Percentiles rank a stretch among this genome's conserved stretches.
These are phyloP conservation scores for Sebastes diploproa DNA, from an alignment of 2,797 vertebrate genomes.

Conservation along the genomic window DNA sequence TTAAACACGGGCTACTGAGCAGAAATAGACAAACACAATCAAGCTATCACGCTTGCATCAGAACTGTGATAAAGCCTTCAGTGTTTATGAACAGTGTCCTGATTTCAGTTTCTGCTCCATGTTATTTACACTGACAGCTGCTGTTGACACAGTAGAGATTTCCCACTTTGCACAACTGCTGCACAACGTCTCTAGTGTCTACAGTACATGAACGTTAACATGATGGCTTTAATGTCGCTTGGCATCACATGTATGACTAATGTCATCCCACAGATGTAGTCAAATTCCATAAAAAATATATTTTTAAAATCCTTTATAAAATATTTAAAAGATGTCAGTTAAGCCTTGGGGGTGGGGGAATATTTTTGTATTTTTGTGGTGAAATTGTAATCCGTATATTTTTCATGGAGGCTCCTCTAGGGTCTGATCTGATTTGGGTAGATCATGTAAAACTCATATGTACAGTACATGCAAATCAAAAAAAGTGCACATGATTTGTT, in stretches of 20 bases:
- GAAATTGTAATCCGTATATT: not conserved
- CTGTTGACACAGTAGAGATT: not conserved
- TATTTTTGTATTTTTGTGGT: not conserved
- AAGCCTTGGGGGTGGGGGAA: not conserved
- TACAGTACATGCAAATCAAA: not conserved
- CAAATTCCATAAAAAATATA: not conserved
- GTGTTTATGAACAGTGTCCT: conserved; percentile 24
- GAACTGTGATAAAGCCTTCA: conserved; percentile 3
- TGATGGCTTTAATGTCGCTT: not conserved
- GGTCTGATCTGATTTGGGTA: not conserved
- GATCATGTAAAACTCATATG: not conserved
- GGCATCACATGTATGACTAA: not conserved
- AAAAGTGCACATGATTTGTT: not conserved
- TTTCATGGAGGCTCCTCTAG: not conserved
- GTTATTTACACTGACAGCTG: not conserved
- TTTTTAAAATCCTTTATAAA: not conserved
- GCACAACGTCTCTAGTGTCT: not conserved
- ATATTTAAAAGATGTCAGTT: not conserved
- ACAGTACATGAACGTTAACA: not conserved
- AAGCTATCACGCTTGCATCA: not conserved
- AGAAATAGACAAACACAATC: not conserved
- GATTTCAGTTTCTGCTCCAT: not conserved
- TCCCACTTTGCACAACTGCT: not conserved
- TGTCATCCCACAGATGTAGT: not conserved
- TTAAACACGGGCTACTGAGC: not conserved